Conservation (phyloP, 2,797 vertebrate genomes). For the Emydoidea blandingii region DNA sequence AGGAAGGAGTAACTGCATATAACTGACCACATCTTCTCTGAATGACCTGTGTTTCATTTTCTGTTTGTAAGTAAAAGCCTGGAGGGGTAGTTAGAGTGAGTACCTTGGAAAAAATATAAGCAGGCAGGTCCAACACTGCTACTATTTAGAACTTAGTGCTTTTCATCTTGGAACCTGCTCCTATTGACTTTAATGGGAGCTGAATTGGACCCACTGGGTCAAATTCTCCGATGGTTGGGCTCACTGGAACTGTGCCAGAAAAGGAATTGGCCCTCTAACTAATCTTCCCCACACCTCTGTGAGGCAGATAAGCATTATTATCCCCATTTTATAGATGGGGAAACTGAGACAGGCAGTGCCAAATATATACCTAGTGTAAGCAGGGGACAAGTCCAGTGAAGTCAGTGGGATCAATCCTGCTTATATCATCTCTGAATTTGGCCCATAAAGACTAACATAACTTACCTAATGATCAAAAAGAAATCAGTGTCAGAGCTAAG, state of each 20-base stretch:
- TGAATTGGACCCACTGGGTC: not conserved
- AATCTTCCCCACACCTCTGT: not conserved
- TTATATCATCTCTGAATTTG: not conserved
- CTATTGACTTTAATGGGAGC: not conserved
- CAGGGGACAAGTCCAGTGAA: not conserved
- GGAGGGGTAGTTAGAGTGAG: not conserved
- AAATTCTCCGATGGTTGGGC: not conserved
- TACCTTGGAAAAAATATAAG: not conserved
- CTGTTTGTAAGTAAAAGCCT: not conserved
- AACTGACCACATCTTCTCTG: not conserved
- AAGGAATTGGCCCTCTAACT: not conserved
- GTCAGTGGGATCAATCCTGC: not conserved
- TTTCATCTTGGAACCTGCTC: not conserved
- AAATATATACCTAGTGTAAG: not conserved
- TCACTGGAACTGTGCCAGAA: not conserved
- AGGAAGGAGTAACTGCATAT: not conserved
- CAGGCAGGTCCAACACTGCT: accelerated
- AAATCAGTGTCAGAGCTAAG: not conserved
- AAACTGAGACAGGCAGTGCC: not conserved
- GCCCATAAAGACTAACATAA: not conserved
- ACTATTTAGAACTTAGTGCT: not conserved
- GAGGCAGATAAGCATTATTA: not conserved
- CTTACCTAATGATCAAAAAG: not conserved
- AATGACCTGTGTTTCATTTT: not conserved
- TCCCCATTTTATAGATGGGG: not conserved